Conservation (phyloP, 2,797 vertebrate species). For the Aulostomus chinensis region DNA sequence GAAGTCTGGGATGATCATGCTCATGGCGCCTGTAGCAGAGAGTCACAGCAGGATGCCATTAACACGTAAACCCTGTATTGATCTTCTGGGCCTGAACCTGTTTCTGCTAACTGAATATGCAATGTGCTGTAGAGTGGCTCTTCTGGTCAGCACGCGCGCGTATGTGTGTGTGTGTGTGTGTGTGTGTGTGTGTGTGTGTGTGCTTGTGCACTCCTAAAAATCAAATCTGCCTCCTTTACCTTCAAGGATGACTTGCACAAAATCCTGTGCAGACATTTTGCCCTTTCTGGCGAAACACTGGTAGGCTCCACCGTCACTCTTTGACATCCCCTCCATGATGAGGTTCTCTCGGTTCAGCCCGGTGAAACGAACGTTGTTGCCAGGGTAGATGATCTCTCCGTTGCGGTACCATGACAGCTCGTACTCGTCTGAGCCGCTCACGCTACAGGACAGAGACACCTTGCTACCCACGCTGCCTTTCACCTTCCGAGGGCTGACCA, state of each 20-base stretch:
- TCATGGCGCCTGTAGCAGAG: constrained; percentile 63
- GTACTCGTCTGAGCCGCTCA: constrained; percentile 92
- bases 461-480: constrained; percentile 97
- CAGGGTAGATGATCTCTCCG: constrained; percentile 92
- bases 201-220: background rate
- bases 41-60: constrained; percentile 63
- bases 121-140: constrained; percentile 17
- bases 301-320: constrained; percentile 96
- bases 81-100: constrained; percentile 44
- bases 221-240: constrained; percentile 72
- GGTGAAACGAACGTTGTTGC: constrained; percentile 91
- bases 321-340: constrained; percentile 97
- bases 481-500: constrained; percentile 94
- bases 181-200: too few relatives aligned
- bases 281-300: constrained; percentile 95
- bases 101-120: constrained; percentile 53
- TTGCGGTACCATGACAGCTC: constrained; percentile 98
- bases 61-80: constrained; percentile 58
- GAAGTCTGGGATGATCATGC: constrained; percentile 62
- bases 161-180: background rate
- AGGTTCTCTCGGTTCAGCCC: constrained; percentile 92
- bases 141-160: constrained; percentile 10
- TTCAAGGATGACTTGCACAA: constrained; percentile 96
- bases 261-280: constrained; percentile 98
- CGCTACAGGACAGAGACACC: constrained; percentile 95